A percentile compares a stretch with the other conserved stretches of the same genome.
Evolutionary conservation across 2,888 invertebrate genomes (phyloP).

Genomic region (Operophtera brumata): DNA sequence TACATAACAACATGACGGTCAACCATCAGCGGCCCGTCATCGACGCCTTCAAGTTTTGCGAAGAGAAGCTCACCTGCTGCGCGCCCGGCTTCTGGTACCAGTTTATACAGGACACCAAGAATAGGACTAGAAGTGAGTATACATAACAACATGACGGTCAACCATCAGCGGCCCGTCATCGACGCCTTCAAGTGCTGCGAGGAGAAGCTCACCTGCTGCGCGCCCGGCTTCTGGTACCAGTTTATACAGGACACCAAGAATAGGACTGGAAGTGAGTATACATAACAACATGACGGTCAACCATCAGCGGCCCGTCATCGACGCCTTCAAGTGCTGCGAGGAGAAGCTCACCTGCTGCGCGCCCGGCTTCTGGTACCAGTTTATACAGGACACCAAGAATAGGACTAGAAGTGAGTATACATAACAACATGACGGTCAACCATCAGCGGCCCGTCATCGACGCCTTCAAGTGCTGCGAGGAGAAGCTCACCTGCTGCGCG

Average conservation of each 20-base stretch:
- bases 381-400: conserved; percentile 92
- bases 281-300: not conserved
- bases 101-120: too few relatives aligned
- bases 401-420: conserved; percentile 87
- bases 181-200: conserved; percentile 90
- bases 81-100: too few relatives aligned
- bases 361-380: conserved; percentile 90
- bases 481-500: conserved; percentile 87
- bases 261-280: conserved; percentile 86
- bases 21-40: too few relatives aligned
- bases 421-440: conserved; percentile 92
- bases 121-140: too few relatives aligned
- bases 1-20: not conserved
- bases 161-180: conserved; percentile 85
- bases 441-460: conserved; percentile 86
- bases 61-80: too few relatives aligned
- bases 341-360: conserved; percentile 88
- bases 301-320: too few relatives aligned
- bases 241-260: conserved; percentile 92
- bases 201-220: conserved; percentile 87
- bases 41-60: too few relatives aligned
- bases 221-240: conserved; percentile 90
- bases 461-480: conserved; percentile 88
- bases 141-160: conserved; percentile 93
- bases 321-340: conserved; percentile 80